phyloP scores from a whole-genome alignment of 2,113 vertebrate species.

The Sula dactylatra region DNA sequence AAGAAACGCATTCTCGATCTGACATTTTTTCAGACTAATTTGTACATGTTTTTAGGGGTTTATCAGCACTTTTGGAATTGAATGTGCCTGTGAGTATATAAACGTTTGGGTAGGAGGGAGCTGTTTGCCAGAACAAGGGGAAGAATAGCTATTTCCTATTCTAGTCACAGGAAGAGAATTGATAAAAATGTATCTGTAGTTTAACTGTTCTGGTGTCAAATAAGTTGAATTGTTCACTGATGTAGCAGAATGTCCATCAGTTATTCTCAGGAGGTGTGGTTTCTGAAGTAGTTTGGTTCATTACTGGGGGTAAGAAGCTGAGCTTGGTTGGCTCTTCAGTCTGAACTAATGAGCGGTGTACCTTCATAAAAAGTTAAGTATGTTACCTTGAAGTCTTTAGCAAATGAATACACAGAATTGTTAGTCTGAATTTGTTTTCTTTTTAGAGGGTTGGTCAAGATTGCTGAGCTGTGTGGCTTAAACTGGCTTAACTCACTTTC shows the following conservation, averaged over 20 bases:
- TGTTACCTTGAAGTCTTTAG: neutral
- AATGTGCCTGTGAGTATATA: neutral
- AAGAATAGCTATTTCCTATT: neutral
- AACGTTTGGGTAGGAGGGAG: neutral
- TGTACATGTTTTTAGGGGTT: neutral
- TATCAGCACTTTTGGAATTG: neutral
- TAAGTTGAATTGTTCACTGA: neutral
- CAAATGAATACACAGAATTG: neutral
- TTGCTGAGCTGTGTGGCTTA: neutral
- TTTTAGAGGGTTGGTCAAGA: neutral
- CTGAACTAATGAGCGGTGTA: neutral
- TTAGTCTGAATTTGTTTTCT: neutral
- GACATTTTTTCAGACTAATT: neutral
- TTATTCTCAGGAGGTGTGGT: neutral
- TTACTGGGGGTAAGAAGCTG: neutral
- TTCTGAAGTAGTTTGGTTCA: neutral
- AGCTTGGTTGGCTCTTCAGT: neutral
- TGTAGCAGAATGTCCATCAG: neutral
- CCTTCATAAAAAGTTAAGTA: neutral
- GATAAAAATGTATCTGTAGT: neutral
- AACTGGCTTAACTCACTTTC: neutral
- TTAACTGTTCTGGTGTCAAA: neutral
- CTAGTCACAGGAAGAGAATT: neutral
- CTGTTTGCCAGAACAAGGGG: neutral
- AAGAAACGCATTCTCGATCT: neutral